phyloP scores from a whole-genome alignment of 1,140 invertebrate genomes.

The Capitella teleta region DNA sequence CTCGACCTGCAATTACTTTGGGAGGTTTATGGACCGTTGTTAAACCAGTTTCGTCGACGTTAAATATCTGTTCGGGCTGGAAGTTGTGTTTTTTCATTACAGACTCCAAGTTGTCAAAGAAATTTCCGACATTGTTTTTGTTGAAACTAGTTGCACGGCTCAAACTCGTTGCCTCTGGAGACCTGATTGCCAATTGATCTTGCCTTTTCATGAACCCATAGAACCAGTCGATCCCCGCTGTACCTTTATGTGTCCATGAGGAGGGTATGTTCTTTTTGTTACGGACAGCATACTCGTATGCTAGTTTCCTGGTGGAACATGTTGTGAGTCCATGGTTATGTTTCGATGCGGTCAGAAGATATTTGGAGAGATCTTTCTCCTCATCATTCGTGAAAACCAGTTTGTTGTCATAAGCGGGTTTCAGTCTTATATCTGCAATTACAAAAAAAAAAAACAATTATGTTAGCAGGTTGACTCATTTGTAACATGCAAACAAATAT shows the following conservation, averaged over 20 bases:
- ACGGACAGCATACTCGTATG: conserved; percentile 1
- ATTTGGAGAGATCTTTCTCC: not conserved
- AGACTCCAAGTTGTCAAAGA: conserved; percentile 14
- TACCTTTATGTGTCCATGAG: conserved; percentile 7
- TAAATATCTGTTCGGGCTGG: conserved; percentile 32
- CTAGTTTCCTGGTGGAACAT: not conserved
- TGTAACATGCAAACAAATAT: no score
- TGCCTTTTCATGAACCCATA: conserved; percentile 32
- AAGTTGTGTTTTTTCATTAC: conserved; percentile 20
- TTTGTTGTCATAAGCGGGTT: not conserved
- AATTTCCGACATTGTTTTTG: conserved; percentile 27
- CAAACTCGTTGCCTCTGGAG: no score
- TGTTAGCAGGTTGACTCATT: no score
- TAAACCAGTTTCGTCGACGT: conserved; percentile 44
- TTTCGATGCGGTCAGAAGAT: not conserved
- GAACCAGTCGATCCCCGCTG: conserved; percentile 44
- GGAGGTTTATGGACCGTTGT: conserved; percentile 41
- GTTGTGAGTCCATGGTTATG: not conserved
- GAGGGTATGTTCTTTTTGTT: conserved; percentile 4
- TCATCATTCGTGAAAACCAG: not conserved
- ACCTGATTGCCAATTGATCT: no score
- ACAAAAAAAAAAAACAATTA: no score
- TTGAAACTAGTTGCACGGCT: conserved; percentile 45
- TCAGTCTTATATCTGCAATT: conserved; percentile 2
- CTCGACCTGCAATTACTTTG: conserved; percentile 40